These are phyloP conservation scores for Pelecanoides urinatrix DNA, from an alignment of 2,113 vertebrate genomes.

Conservation along the genomic window DNA sequence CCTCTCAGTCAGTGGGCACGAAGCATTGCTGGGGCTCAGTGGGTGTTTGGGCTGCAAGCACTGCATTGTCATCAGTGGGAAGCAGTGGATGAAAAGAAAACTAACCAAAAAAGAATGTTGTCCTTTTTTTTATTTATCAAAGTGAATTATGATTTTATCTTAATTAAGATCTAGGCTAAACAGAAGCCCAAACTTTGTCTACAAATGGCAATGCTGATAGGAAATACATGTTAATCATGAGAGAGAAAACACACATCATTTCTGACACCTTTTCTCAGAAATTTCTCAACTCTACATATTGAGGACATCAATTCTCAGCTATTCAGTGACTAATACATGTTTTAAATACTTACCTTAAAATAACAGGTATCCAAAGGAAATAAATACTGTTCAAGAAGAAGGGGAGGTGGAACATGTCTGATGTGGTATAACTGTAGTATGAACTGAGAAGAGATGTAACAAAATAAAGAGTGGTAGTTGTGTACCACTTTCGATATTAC, in stretches of 20 bases:
- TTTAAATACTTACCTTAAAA: not conserved
- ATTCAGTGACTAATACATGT: not conserved
- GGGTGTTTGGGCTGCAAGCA: not conserved
- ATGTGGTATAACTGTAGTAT: not conserved
- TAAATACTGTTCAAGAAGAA: not conserved
- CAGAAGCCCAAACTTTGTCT: not conserved
- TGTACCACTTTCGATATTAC: not conserved
- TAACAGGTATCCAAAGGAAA: not conserved
- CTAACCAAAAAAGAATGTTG: not conserved
- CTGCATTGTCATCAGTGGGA: not conserved
- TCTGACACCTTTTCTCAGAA: not conserved
- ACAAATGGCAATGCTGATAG: not conserved
- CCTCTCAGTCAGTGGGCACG: not conserved
- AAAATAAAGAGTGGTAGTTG: not conserved
- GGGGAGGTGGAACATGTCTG: not conserved
- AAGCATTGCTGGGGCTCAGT: not conserved
- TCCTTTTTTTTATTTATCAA: not conserved
- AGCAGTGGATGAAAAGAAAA: not conserved
- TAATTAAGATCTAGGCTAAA: not conserved
- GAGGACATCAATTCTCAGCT: not conserved
- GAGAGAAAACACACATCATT: not conserved
- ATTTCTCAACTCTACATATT: not conserved
- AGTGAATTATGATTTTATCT: not conserved
- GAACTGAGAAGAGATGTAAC: not conserved
- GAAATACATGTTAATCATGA: not conserved